Evolutionary conservation across 2,797 vertebrate species (phyloP).

Genomic region (Falco peregrinus): DNA sequence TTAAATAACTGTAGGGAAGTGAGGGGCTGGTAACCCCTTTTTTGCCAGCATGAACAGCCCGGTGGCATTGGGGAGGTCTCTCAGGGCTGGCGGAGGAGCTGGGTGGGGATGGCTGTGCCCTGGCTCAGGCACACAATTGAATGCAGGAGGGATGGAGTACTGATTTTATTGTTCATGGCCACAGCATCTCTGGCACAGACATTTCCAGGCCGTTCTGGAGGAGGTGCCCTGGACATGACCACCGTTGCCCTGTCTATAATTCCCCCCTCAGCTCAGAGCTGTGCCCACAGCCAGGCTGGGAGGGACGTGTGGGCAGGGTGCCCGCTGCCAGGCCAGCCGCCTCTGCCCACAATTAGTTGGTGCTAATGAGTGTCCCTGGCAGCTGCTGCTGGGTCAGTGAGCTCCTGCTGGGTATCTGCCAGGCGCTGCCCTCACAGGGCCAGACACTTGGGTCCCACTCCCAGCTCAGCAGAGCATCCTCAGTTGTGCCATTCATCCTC

Average conservation of each 20-base stretch:
- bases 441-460: rapidly evolving
- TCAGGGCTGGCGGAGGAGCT: not conserved
- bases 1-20: conserved; percentile 24
- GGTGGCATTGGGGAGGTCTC: not conserved
- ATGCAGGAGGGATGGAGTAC: rapidly evolving
- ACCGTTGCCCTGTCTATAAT: rapidly evolving
- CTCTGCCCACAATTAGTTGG: not conserved
- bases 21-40: conserved; percentile 6
- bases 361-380: not conserved
- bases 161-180: not conserved
- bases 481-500: rapidly evolving
- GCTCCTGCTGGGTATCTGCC: not conserved
- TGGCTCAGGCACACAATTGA: rapidly evolving
- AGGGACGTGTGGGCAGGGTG: not conserved
- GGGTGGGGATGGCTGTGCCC: not conserved
- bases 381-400: not conserved
- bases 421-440: rapidly evolving
- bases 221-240: not conserved
- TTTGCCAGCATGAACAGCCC: not conserved
- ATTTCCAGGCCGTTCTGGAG: not conserved
- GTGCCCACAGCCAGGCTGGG: not conserved
- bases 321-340: not conserved
- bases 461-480: not conserved
- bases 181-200: not conserved
- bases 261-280: not conserved